Evolutionary conservation across 2,888 invertebrate species (phyloP).

Genomic region (Amphipoea oculea): DNA sequence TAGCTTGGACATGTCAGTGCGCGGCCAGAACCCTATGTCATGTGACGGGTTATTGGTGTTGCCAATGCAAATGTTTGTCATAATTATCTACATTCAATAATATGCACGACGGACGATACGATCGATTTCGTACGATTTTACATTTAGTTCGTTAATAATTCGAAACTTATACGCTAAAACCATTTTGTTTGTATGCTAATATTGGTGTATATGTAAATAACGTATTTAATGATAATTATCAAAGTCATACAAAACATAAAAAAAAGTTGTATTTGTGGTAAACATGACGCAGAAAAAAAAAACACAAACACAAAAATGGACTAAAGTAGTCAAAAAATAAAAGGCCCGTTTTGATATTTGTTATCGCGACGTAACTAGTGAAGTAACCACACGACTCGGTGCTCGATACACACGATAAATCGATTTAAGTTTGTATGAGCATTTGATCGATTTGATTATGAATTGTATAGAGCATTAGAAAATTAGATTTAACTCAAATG

Average conservation of each 20-base stretch:
- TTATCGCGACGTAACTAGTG: too few species aligned
- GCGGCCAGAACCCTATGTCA: not conserved
- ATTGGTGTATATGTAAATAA: not conserved
- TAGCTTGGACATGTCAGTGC: slow-evolving; percentile 55
- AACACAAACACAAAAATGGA: not conserved
- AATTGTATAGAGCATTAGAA: too few species aligned
- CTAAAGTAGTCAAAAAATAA: too few species aligned
- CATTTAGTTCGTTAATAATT: too few species aligned
- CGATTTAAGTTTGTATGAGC: too few species aligned
- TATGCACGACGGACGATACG: too few species aligned
- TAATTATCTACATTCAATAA: not conserved
- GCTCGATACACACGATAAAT: too few species aligned
- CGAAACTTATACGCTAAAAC: not conserved
- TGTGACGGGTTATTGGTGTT: slow-evolving; percentile 1
- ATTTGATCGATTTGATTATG: too few species aligned
- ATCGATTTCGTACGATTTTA: not conserved
- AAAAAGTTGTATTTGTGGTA: not conserved
- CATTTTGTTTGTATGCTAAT: not conserved
- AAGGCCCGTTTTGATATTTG: too few species aligned
- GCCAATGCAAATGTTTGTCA: slow-evolving; percentile 15
- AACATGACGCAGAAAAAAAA: not conserved
- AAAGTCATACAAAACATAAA: too few species aligned
- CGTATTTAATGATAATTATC: not conserved
- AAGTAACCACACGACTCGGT: too few species aligned
- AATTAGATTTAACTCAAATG: too few species aligned